Evolutionary conservation across 2,888 invertebrate species (phyloP), one percentile per base, ranked within the genome.

Genomic region (Drosophila bunnanda): DNA sequence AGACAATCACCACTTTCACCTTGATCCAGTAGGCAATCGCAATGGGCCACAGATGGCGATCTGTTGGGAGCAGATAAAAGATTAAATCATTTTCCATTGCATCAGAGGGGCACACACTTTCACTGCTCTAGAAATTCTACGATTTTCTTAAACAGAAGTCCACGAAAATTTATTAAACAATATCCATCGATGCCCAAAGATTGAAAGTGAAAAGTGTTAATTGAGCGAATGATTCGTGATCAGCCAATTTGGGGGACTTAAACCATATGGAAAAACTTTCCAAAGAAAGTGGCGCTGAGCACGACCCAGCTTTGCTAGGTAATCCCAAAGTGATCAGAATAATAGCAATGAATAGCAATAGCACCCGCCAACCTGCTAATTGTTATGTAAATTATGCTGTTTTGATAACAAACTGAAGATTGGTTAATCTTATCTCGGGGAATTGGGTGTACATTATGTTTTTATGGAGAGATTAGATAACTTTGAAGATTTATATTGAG

Each of bases 11-110:
- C 28, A 92, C 82, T 75, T 92, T 92, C 25, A 92, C 89, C 79
- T 92, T 92, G 20, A 92, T 79, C 88, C 91, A 91, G 57, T 91
- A 92, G 34, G 92, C 89, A 56, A 92, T 89, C 0, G 90, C 92
- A 61, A 92, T 58, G 3, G 92, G 91, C 89, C 90, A 92, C 22
- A 90, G 69, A 41, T 91, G 89, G 71, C 90, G 83, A n/a, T 41
- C 83, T 84, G 41, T 28, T 60, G 67, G 38, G 4, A 28, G 41
- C 22, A 52, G 28, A 39, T 17, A 20, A 48, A 25, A 30, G 67
- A 77, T 88, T 80, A 78, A 80, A 75, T 85, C 74, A 83, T 55
- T 54, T 60, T 46, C 48, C 66, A 66, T 74, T 76, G 59, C 72
- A 76, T 76, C 70, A 74, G 55, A 56, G 32, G 5, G 20, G 1